Percentiles rank a stretch among this genome's conserved stretches.
Conservation (phyloP, 2,888 invertebrate genomes). For the Temnothorax rugatulus region DNA sequence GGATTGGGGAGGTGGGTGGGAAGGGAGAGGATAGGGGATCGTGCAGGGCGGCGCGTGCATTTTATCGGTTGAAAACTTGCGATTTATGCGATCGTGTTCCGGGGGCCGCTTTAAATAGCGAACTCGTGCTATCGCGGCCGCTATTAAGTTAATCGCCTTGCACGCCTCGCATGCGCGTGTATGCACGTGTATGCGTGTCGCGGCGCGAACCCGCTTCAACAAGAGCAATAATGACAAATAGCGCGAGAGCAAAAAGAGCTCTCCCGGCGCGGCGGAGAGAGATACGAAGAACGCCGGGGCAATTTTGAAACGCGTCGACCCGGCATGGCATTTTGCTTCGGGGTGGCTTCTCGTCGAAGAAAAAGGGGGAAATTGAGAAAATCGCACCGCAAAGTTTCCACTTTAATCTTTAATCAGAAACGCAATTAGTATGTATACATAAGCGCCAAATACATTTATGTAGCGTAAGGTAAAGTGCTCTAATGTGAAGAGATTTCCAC, state of each 20-base stretch:
- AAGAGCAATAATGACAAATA: slow-evolving; percentile 26
- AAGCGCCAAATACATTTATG: not conserved
- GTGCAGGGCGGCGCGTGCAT: slow-evolving; percentile 58
- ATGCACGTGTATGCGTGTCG: slow-evolving; percentile 33
- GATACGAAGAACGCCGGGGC: not conserved
- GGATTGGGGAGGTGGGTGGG: not conserved
- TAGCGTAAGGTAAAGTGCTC: not conserved
- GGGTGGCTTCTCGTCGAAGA: not conserved
- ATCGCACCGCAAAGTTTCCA: slow-evolving; percentile 6
- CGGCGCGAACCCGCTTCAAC: slow-evolving; percentile 35
- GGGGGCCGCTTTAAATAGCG: slow-evolving; percentile 69
- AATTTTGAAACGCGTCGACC: slow-evolving; percentile 42
- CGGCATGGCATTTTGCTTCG: slow-evolving; percentile 12
- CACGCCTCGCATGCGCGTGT: slow-evolving; percentile 61
- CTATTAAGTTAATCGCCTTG: slow-evolving; percentile 73
- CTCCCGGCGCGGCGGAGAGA: too few relatives aligned
- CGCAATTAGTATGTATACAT: not conserved
- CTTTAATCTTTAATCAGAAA: slow-evolving; percentile 34
- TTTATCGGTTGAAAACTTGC: slow-evolving; percentile 60
- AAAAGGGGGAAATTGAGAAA: slow-evolving; percentile 36
- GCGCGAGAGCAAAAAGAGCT: not conserved
- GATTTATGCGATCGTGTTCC: slow-evolving; percentile 60
- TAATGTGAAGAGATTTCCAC: not conserved
- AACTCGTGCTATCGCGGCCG: slow-evolving; percentile 65
- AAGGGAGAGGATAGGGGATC: not conserved